These are phyloP conservation scores for Corythoichthys haematopterus DNA, from an alignment of 2,113 vertebrate genomes.

Conservation along the genomic window DNA sequence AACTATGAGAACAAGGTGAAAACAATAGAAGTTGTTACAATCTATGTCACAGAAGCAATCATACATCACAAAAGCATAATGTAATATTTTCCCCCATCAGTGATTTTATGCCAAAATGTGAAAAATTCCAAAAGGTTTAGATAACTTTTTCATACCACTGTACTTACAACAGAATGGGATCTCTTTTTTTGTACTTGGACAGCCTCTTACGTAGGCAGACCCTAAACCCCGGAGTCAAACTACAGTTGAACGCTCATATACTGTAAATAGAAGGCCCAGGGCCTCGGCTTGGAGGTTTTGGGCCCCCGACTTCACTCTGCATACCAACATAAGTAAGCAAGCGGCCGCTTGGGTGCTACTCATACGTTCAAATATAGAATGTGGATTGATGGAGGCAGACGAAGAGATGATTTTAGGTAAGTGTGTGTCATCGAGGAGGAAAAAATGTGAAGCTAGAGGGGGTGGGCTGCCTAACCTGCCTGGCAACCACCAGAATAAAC, in stretches of 20 bases:
- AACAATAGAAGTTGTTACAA: too few relatives aligned
- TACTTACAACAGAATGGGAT: too few relatives aligned
- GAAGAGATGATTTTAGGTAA: conserved; percentile 20
- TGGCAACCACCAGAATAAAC: conserved; percentile 66
- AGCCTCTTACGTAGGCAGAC: conserved; percentile 22
- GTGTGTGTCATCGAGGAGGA: conserved; percentile 20
- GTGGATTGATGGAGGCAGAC: conserved; percentile 21
- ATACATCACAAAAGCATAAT: too few relatives aligned
- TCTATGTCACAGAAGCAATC: too few relatives aligned
- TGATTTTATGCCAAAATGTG: too few relatives aligned
- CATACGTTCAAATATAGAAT: conserved; percentile 21
- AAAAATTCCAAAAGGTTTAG: too few relatives aligned
- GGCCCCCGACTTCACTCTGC: conserved; percentile 7
- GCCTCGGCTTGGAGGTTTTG: conserved; percentile 19
- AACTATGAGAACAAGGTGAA: too few relatives aligned
- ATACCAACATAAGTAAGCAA: conserved; percentile 29
- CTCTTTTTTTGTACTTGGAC: background rate
- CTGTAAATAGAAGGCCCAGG: conserved; percentile 42
- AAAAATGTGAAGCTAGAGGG: background rate
- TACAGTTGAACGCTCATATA: conserved; percentile 23
- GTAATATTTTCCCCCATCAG: too few relatives aligned
- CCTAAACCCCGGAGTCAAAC: conserved; percentile 39
- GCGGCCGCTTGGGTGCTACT: conserved; percentile 22
- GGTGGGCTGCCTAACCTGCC: conserved; percentile 57
- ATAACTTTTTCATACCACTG: too few relatives aligned